Evolutionary conservation across 2,113 vertebrate genomes (phyloP).

Genomic region (Siphamia tubifer): DNA sequence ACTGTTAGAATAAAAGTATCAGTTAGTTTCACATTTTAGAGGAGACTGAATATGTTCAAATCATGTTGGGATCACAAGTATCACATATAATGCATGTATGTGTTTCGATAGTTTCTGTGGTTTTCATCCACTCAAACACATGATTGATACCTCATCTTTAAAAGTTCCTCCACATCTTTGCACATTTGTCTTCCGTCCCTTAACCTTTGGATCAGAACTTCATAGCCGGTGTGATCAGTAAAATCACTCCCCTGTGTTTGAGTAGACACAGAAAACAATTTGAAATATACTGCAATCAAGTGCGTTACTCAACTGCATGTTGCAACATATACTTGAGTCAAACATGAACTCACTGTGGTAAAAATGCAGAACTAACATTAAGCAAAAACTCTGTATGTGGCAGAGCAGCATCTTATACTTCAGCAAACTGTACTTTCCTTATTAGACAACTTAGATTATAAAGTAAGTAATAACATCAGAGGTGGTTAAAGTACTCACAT

Average conservation of each 20-base stretch:
- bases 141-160: slow-evolving; percentile 84
- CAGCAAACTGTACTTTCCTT: neutral
- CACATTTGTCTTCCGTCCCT: slow-evolving; percentile 90
- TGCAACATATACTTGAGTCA: slow-evolving; percentile 36
- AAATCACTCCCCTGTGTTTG: slow-evolving; percentile 85
- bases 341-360: neutral
- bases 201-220: slow-evolving; percentile 84
- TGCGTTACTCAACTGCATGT: slow-evolving; percentile 7
- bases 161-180: slow-evolving; percentile 93
- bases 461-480: too few species aligned
- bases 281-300: neutral
- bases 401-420: neutral
- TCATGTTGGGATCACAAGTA: too few species aligned
- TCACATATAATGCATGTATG: neutral
- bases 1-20: too few species aligned
- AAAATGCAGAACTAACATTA: slow-evolving; percentile 63
- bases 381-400: slow-evolving; percentile 1
- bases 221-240: slow-evolving; percentile 85
- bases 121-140: neutral
- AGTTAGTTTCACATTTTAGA: too few species aligned
- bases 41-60: too few species aligned
- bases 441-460: neutral
- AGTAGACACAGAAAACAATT: neutral
- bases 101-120: neutral
- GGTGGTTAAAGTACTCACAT: too few species aligned